Evolutionary conservation across 35 echinoderm and acorn worm genomes (phyloP).

Genomic region (Patiria miniata): DNA sequence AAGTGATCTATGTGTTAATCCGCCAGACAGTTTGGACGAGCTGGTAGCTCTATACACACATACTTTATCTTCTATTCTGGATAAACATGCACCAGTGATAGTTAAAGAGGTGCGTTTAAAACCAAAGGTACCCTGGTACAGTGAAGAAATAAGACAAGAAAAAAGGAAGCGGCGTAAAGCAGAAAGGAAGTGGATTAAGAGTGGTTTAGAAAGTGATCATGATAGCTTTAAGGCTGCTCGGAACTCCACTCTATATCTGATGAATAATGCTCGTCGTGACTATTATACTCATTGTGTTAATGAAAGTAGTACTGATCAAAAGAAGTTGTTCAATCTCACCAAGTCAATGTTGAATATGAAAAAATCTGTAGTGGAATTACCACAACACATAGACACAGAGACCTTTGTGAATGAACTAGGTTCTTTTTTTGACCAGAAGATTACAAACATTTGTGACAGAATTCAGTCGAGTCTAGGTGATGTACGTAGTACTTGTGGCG

Average conservation of each 20-base stretch:
- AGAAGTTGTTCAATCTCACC: too few relatives aligned
- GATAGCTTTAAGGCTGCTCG: neutral
- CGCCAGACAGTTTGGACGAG: neutral
- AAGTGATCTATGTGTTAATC: neutral
- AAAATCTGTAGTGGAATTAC: neutral
- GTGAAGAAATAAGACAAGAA: neutral
- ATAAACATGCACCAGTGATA: neutral
- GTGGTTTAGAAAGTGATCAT: conserved; percentile 5
- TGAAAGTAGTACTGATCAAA: too few relatives aligned
- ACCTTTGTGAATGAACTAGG: neutral
- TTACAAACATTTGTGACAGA: neutral
- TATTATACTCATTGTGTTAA: neutral
- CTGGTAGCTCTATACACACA: neutral
- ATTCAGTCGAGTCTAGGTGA: conserved; percentile 9
- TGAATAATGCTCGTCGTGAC: neutral
- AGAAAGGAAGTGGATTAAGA: conserved; percentile 8
- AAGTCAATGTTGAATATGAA: conserved; percentile 11
- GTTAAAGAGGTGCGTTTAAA: neutral
- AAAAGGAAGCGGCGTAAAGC: conserved; percentile 6
- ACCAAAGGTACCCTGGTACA: conserved; percentile 9
- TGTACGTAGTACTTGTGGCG: neutral
- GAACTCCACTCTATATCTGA: neutral
- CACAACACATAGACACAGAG: neutral
- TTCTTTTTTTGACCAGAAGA: neutral
- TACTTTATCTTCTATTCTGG: neutral